Evolutionary conservation across 2,113 vertebrate species (phyloP).

Genomic region (Syngnathoides biaculeatus): DNA sequence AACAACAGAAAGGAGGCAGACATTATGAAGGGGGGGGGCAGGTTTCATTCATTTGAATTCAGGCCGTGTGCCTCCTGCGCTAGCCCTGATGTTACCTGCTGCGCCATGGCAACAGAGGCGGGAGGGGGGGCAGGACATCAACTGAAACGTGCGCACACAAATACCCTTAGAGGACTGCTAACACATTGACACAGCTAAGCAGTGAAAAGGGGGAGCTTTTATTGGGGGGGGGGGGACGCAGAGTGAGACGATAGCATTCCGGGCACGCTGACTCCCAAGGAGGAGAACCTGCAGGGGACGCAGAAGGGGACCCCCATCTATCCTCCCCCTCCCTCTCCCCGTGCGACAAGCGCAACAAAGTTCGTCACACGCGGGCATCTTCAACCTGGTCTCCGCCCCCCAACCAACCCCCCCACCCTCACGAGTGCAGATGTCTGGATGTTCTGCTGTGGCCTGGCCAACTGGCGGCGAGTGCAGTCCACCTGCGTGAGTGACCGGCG

Average conservation of each 20-base stretch:
- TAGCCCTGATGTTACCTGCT: conserved; percentile 65
- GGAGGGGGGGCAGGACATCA: conserved; percentile 37
- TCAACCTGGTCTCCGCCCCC: conserved; percentile 56
- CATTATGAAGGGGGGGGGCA: conserved; percentile 24
- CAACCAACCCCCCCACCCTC: too few relatives aligned
- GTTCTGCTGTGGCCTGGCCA: conserved; percentile 99
- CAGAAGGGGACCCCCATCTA: background rate
- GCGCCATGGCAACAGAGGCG: conserved; percentile 66
- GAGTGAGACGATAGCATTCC: conserved; percentile 27
- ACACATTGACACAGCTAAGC: conserved; percentile 58
- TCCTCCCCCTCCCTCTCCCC: too few relatives aligned
- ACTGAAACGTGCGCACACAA: conserved; percentile 37
- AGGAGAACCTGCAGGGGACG: background rate
- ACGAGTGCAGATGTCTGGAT: conserved; percentile 84
- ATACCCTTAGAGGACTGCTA: conserved; percentile 7
- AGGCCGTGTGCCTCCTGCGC: conserved; percentile 70
- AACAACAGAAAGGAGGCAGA: conserved; percentile 23
- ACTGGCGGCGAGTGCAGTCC: conserved; percentile 91
- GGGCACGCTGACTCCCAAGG: background rate
- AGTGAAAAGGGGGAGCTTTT: conserved; percentile 34
- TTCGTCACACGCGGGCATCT: conserved; percentile 30
- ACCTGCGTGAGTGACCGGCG: conserved; percentile 88
- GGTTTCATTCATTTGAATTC: conserved; percentile 70
- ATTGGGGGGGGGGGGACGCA: conserved; percentile 22
- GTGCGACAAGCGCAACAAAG: conserved; percentile 15